Evolutionary conservation across 2,797 vertebrate species (phyloP).

Genomic region (Mallotus villosus): DNA sequence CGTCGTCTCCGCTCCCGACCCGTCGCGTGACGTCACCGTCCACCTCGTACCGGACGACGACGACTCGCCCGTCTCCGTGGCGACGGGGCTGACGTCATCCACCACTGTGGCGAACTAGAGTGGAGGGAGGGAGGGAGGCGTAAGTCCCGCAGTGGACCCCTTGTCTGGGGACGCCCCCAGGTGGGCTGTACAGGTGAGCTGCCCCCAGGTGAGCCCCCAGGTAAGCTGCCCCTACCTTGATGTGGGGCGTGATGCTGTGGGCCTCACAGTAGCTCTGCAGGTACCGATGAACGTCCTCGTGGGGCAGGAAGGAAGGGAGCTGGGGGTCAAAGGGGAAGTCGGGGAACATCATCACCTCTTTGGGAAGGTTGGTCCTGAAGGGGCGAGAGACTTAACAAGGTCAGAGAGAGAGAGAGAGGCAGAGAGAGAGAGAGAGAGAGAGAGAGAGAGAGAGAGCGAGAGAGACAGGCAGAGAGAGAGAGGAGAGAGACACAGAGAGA

Average conservation of each 20-base stretch:
- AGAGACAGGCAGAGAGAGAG: no score
- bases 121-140: constrained; percentile 19
- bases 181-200: constrained; percentile 13
- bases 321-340: constrained; percentile 76
- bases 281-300: constrained; percentile 73
- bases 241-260: constrained; percentile 60
- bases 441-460: no score
- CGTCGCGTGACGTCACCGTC: constrained; percentile 68
- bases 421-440: no score
- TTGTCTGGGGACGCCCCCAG: not conserved
- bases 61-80: constrained; percentile 30
- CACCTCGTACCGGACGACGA: constrained; percentile 53
- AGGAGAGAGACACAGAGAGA: no score
- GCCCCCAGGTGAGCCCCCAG: no score
- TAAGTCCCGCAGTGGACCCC: not conserved
- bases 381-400: not conserved
- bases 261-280: constrained; percentile 72
- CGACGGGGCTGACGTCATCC: constrained; percentile 66
- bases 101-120: constrained; percentile 73
- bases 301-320: constrained; percentile 75
- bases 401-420: constrained; percentile 10
- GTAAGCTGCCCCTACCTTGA: constrained; percentile 63
- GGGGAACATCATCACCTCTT: constrained; percentile 85
- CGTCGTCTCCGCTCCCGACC: constrained; percentile 43
- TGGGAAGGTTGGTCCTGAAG: constrained; percentile 82